These are phyloP conservation scores for Ectemnius continuus DNA, from an alignment of 2,888 invertebrate genomes.

Conservation along the genomic window DNA sequence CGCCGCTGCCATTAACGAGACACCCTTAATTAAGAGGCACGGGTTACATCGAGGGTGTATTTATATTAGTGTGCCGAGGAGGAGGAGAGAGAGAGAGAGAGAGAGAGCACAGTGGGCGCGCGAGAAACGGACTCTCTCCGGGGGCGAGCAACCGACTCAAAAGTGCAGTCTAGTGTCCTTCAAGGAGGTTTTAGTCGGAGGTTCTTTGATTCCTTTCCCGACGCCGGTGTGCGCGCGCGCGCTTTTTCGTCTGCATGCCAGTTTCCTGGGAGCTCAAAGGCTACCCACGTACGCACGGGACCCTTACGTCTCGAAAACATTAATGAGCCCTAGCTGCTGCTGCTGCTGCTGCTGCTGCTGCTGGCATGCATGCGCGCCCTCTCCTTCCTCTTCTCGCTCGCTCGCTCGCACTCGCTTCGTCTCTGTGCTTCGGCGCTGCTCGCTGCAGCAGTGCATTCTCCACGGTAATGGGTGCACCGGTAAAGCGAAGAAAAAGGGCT, in stretches of 20 bases:
- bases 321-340: conserved; percentile 54
- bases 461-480: conserved; percentile 24
- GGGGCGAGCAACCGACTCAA: conserved; percentile 33
- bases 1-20: conserved; percentile 26
- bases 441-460: conserved; percentile 25
- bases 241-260: conserved; percentile 51
- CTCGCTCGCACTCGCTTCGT: too few relatives aligned
- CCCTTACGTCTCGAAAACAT: conserved; percentile 58
- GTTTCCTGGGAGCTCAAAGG: conserved; percentile 61
- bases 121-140: conserved; percentile 24
- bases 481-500: conserved; percentile 17
- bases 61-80: too few relatives aligned
- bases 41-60: conserved; percentile 34
- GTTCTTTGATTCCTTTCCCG: conserved; percentile 39
- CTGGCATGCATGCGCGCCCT: conserved; percentile 40
- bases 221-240: not conserved
- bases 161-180: conserved; percentile 45
- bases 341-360: not conserved
- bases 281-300: conserved; percentile 21
- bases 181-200: conserved; percentile 53
- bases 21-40: conserved; percentile 41
- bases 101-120: too few relatives aligned
- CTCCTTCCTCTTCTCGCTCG: too few relatives aligned
- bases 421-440: conserved; percentile 15
- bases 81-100: too few relatives aligned